Evolutionary conservation across 2,113 vertebrate genomes (phyloP), one percentile per base, ranked within the genome.

Genomic region (Arenaria interpres): DNA sequence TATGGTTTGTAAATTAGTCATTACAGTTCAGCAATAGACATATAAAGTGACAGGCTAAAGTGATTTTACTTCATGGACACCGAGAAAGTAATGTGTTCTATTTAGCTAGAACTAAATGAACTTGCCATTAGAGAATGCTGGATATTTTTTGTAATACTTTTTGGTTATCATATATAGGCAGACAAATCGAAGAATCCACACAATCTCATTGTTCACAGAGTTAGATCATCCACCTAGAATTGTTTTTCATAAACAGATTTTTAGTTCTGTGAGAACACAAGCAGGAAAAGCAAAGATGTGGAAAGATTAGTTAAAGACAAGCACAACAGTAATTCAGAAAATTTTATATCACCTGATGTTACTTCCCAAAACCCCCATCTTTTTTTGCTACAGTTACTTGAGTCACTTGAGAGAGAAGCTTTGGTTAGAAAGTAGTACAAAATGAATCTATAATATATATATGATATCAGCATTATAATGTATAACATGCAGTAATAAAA

Each of bases 111-210:
- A 25, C 27, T 60, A 62, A 27, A 53, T 74, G 14, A 8, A 48
- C 19, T 13, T 64, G 30, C 28, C 33, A 30, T 88, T 72, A 69
- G 5, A 79, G 13, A 35, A 37, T 94, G 8, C 3, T 28, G 25
- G 3, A 22, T 56, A 41, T 12, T 21, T 39, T 62, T 23, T 53
- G 62, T 57, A 18, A 17, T 62, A 28, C 6, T 77, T 53, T 17
- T 74, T 74, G 5, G 10, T 54, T 89, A 32, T 62, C 0, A 0
- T 37, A 10, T 18, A 37, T 6, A 22, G 14, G 21, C 14, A 41
- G 30, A 66, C 21, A 85, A 85, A 71, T 7, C 45, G 8, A 63
- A 56, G 21, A 74, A 62, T 51, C 12, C 8, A 54, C 3, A 15
- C 3, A 51, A 71, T 74, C n/a, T 69, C 10, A 2, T 37, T 73